phyloP scores from a whole-genome alignment of 23 tunicate species.

The Halocynthia roretzi region DNA sequence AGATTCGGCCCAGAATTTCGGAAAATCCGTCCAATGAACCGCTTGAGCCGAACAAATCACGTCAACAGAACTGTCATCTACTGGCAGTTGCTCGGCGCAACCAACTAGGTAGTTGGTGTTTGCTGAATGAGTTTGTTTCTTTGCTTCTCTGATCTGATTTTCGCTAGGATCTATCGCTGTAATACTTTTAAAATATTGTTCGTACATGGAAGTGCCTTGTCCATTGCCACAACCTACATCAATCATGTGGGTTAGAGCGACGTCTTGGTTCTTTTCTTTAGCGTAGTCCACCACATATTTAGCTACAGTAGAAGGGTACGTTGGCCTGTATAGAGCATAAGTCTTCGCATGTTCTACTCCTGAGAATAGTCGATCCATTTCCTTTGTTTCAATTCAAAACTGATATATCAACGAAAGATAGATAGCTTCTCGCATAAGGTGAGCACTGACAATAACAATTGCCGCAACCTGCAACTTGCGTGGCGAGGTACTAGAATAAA shows the following conservation, averaged over 20 bases:
- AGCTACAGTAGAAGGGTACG: neutral
- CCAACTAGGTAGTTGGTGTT: slow-evolving; percentile 47
- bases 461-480: no score
- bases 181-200: slow-evolving; percentile 32
- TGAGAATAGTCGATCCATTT: neutral
- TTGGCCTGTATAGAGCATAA: neutral
- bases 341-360: neutral
- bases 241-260: slow-evolving; percentile 12
- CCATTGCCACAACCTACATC: slow-evolving; percentile 92
- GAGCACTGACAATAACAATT: no score
- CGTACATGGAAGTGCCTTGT: slow-evolving; percentile 43
- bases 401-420: no score
- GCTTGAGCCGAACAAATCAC: slow-evolving; percentile 68
- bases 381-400: no score
- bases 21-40: slow-evolving; percentile 66
- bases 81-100: slow-evolving; percentile 33
- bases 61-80: slow-evolving; percentile 36
- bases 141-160: slow-evolving; percentile 54
- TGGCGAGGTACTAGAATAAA: no score
- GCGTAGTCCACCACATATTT: neutral
- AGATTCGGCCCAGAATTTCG: slow-evolving; percentile 59
- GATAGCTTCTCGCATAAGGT: no score
- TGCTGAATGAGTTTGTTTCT: slow-evolving; percentile 10
- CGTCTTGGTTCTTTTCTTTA: neutral
- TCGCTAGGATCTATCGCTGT: slow-evolving; percentile 68